phyloP scores from a whole-genome alignment of 1,140 invertebrate genomes.

The Leptinotarsa defecta region DNA sequence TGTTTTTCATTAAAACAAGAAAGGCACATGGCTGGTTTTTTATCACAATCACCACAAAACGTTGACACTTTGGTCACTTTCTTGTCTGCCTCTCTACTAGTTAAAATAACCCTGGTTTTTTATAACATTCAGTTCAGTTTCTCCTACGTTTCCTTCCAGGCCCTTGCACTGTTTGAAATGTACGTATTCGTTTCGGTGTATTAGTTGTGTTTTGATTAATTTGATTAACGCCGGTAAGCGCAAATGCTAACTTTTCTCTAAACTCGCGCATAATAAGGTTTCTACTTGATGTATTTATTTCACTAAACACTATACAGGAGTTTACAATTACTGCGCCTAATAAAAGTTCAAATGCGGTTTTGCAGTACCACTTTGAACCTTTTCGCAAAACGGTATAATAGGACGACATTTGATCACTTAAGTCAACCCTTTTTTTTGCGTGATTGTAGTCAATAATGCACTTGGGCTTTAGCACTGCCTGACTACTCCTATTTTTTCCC shows the following conservation, averaged over 20 bases:
- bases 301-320: slow-evolving; percentile 9
- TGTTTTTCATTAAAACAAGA: slow-evolving; percentile 22
- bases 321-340: slow-evolving; percentile 18
- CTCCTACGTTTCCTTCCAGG: neutral
- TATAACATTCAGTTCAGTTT: slow-evolving; percentile 22
- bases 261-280: slow-evolving; percentile 5
- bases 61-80: slow-evolving; percentile 20
- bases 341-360: slow-evolving; percentile 20
- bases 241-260: slow-evolving; percentile 9
- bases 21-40: slow-evolving; percentile 16
- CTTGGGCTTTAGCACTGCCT: neutral
- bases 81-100: slow-evolving; percentile 20
- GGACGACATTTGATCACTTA: slow-evolving; percentile 20
- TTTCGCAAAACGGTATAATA: slow-evolving; percentile 27
- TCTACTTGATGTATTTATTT: neutral
- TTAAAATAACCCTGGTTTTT: neutral
- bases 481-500: too few species aligned
- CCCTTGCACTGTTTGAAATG: neutral
- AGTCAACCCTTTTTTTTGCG: slow-evolving; percentile 26
- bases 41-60: slow-evolving; percentile 17
- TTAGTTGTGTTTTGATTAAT: neutral
- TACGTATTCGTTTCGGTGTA: slow-evolving; percentile 7
- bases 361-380: slow-evolving; percentile 16
- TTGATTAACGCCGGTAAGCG: neutral
- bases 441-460: slow-evolving; percentile 21